Percentiles rank a stretch among this genome's conserved stretches.
Evolutionary conservation across 1,140 invertebrate species (phyloP).

Genomic region (Camponotus pennsylvanicus): DNA sequence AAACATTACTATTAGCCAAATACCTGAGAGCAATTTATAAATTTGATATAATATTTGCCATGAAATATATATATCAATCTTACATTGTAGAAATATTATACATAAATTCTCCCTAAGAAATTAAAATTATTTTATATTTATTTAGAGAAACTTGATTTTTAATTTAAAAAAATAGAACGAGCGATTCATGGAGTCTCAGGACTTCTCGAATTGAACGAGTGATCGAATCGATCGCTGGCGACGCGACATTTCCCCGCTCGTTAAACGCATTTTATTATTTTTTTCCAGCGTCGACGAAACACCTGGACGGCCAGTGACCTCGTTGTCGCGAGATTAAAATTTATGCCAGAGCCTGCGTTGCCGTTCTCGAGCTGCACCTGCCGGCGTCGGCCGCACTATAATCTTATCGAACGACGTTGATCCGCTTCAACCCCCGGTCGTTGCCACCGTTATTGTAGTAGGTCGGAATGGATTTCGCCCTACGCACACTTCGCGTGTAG

Average conservation of each 20-base stretch:
- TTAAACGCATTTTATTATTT: constrained; percentile 52
- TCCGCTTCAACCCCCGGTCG: constrained; percentile 58
- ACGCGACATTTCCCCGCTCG: constrained; percentile 15
- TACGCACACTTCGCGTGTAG: background rate
- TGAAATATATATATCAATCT: too few species aligned
- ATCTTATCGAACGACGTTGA: constrained; percentile 68
- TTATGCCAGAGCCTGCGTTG: constrained; percentile 48
- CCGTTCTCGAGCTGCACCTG: constrained; percentile 59
- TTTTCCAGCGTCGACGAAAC: constrained; percentile 58
- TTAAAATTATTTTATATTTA: too few species aligned
- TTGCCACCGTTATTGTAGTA: constrained; percentile 67
- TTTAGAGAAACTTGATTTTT: too few species aligned
- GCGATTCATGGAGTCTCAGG: background rate
- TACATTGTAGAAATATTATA: too few species aligned
- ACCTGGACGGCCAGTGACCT: constrained; percentile 67
- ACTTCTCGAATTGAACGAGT: too few species aligned
- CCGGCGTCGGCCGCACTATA: constrained; percentile 33
- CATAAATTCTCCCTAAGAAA: too few species aligned
- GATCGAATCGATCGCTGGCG: background rate
- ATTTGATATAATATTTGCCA: too few species aligned
- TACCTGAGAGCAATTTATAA: too few species aligned
- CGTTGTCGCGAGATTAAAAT: constrained; percentile 64
- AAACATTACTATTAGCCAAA: too few species aligned
- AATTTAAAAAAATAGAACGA: background rate
- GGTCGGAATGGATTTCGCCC: constrained; percentile 54